Base-by-base conservation (phyloP, 2,113 vertebrate species). In the Mola mola region DNA sequence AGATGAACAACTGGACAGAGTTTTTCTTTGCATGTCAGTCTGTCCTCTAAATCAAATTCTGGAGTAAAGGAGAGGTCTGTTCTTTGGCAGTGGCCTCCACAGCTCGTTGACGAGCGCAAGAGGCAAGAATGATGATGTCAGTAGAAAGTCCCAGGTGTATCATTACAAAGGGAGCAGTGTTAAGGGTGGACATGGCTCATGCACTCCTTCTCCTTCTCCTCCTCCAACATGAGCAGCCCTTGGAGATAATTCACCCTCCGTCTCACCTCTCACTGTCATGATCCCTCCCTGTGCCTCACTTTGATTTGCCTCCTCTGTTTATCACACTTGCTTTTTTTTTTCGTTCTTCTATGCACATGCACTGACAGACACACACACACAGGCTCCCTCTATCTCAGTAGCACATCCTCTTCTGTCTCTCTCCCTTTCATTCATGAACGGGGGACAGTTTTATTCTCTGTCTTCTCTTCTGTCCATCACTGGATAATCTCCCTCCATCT, bases 91-190 rank as follows among this genome's bases (percentile, higher is more conserved):
- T 19, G 38, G 37, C 62, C 69, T 72, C 65, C 8, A 0, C 47
- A 48, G 46, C 57, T 37, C 50, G 57, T 74, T 78, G 69, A 89
- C 78, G 70, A 75, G 63, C 40, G 21, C 55, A 42, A 33, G 37
- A 26, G 26, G 28, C 21, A 78, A 60, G 42, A 64, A 44, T 76
- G 73, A 76, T 85, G 75, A 85, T 84, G 78, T 89, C 84, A 89
- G 71, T 73, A 74, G 51, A 78, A 56, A 52, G 61, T 82, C 82
- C 88, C 87, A 86, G 82, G 87, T 92, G 90, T 86, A 66, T 60
- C 40, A 47, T 85, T 73, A 88, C 87, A 92, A 91, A 88, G 80
- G 37, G 66, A 68, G 65, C 76, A 78, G 83, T 89, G 79, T 88
- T 11, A 28, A 75, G 68, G 72, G 34, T 63, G 61, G 60, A 50